Conservation (phyloP, 1,140 invertebrate genomes). For the Vollenhovia emeryi region DNA sequence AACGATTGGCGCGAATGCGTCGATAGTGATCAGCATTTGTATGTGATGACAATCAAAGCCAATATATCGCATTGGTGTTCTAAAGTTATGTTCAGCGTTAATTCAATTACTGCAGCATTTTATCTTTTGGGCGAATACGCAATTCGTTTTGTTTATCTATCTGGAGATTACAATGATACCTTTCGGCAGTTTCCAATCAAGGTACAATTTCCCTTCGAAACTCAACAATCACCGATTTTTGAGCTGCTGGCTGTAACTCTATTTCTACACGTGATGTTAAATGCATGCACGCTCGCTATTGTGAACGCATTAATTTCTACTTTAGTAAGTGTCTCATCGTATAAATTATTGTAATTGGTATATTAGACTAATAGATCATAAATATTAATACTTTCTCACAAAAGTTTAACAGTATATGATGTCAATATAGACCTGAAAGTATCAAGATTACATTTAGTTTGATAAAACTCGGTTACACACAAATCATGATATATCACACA, state of each 20-base stretch:
- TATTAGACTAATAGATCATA: too few relatives aligned
- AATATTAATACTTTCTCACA: too few relatives aligned
- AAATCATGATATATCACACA: background rate
- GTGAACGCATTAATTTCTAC: background rate
- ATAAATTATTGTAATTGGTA: too few relatives aligned
- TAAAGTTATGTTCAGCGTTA: background rate
- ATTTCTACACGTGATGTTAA: background rate
- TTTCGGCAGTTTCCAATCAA: slow-evolving; percentile 8
- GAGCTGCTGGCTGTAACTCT: background rate
- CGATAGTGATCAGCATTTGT: background rate
- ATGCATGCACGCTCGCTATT: background rate
- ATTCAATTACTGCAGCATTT: background rate
- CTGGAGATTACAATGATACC: background rate
- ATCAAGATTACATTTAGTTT: too few relatives aligned
- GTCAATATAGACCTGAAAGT: too few relatives aligned
- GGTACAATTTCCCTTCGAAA: slow-evolving; percentile 5
- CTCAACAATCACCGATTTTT: slow-evolving; percentile 14
- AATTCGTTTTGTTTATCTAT: background rate
- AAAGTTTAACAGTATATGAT: too few relatives aligned
- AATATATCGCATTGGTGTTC: slow-evolving; percentile 2
- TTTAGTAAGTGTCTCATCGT: background rate
- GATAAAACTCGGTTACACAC: background rate
- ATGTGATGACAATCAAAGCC: slow-evolving; percentile 11
- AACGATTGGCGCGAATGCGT: slow-evolving; percentile 17
- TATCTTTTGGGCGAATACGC: background rate